Conservation (phyloP, 2,888 invertebrate genomes). For the Philonicus albiceps region DNA sequence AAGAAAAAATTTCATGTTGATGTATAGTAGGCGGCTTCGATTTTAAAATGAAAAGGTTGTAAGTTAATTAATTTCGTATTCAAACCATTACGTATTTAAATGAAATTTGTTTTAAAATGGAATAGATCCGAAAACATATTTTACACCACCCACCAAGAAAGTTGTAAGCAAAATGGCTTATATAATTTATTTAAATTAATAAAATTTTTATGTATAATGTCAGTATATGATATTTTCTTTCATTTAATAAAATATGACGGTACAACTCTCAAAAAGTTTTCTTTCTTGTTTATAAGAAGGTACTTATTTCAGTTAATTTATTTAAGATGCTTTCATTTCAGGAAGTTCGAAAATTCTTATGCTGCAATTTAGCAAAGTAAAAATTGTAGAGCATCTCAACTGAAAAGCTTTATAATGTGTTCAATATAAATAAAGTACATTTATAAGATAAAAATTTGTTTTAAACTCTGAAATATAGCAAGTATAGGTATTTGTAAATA, state of each 20-base stretch:
- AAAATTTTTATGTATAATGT: no score
- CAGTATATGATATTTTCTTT: no score
- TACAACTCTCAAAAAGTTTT: neutral
- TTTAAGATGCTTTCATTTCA: neutral
- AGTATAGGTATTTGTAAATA: no score
- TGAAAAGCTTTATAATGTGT: neutral
- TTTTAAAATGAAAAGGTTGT: neutral
- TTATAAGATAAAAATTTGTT: neutral
- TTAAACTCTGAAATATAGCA: neutral
- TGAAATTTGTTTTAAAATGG: neutral
- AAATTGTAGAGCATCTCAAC: neutral
- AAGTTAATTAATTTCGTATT: neutral
- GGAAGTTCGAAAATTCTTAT: no score
- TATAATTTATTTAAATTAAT: no score
- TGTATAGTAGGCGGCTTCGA: neutral
- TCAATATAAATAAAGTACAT: neutral
- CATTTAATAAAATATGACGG: no score
- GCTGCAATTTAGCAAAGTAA: neutral
- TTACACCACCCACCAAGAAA: neutral
- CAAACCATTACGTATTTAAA: neutral
- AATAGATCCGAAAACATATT: neutral
- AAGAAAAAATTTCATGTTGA: neutral
- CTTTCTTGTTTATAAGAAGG: neutral
- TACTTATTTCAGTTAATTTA: neutral
- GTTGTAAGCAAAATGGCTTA: no score